Evolutionary conservation across 2,113 vertebrate species (phyloP).

Genomic region (Podarcis muralis): DNA sequence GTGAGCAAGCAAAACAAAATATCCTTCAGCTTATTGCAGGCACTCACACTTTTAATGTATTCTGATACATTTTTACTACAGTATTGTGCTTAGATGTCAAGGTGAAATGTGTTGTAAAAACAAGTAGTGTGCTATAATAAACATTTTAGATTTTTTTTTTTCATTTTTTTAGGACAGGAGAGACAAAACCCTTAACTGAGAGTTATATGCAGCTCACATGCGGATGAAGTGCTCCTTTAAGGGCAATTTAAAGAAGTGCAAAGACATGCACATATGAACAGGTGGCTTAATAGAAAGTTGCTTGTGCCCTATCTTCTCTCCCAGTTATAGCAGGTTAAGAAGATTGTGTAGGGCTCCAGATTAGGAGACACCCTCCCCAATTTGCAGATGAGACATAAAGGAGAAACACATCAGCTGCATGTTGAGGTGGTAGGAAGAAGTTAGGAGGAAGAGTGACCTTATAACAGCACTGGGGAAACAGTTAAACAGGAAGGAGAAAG

Average conservation of each 20-base stretch:
- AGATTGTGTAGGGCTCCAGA: neutral
- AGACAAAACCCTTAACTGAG: neutral
- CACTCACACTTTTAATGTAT: slow-evolving; percentile 39
- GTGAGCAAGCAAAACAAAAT: slow-evolving; percentile 61
- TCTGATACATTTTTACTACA: slow-evolving; percentile 52
- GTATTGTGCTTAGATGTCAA: slow-evolving; percentile 21
- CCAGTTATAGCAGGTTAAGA: neutral
- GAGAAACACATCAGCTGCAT: slow-evolving; percentile 43
- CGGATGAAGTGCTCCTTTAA: neutral
- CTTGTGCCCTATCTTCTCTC: slow-evolving; percentile 36
- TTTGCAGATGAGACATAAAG: neutral
- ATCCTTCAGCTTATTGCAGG: slow-evolving; percentile 45
- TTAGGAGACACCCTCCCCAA: neutral
- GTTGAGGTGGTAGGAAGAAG: slow-evolving; percentile 52
- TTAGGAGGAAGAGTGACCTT: slow-evolving; percentile 45
- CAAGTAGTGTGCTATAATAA: neutral
- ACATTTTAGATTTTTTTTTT: neutral
- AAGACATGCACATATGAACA: neutral
- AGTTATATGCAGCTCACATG: neutral
- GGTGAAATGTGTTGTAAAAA: slow-evolving; percentile 48
- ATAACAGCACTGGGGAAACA: slow-evolving; percentile 52
- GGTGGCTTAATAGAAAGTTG: slow-evolving; percentile 57
- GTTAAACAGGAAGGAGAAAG: slow-evolving; percentile 35
- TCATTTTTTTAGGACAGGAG: neutral
- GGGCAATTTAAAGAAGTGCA: neutral